Evolutionary conservation across 2,888 invertebrate species (phyloP), one percentile per base, ranked within the genome.

Genomic region (Julus scanicus): DNA sequence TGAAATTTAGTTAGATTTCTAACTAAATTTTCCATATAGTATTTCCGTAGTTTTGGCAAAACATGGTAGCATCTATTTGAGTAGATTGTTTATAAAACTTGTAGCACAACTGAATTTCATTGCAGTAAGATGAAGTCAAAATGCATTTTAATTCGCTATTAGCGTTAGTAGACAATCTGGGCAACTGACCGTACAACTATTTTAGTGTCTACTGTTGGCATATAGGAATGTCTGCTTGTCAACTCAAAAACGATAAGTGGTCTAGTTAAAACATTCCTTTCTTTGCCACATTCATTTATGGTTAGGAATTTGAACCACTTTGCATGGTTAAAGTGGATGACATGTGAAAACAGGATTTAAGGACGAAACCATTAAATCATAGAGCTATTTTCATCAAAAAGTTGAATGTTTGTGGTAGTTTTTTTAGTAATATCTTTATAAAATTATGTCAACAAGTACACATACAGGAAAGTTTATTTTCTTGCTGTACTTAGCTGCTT

Each of bases 261-360:
- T 15, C 63, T 63, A 63, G 63, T n/a, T 63, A 63, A 63, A 63
- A n/a, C 17, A 63, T 63, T 63, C n/a, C 63, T 17, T n/a, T n/a
- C 63, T 63, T 53, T 63, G 17, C 63, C 63, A 63, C 63, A 63
- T 63, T 63, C n/a, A 63, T 63, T 63, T n/a, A 63, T 63, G 63
- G 44, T 44, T 17, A 63, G 63, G 63, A 63, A 63, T 63, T 63
- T 63, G 63, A 63, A n/a, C 63, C n/a, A 53, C 53, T 53, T 53
- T 53, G 6, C 11, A 53, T 53, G 53, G 15, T 44, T 44, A 44
- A 44, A 44, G 6, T 15, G 53, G 11, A 15, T 53, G 53, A 15
- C 11, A 53, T 53, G 63, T 63, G 17, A n/a, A 63, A 3, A 17
- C n/a, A n/a, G 1, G 63, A 63, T n/a, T 3, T 11, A 53, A 63